phyloP scores from a whole-genome alignment of 2,113 vertebrate species.

The Promerops cafer region DNA sequence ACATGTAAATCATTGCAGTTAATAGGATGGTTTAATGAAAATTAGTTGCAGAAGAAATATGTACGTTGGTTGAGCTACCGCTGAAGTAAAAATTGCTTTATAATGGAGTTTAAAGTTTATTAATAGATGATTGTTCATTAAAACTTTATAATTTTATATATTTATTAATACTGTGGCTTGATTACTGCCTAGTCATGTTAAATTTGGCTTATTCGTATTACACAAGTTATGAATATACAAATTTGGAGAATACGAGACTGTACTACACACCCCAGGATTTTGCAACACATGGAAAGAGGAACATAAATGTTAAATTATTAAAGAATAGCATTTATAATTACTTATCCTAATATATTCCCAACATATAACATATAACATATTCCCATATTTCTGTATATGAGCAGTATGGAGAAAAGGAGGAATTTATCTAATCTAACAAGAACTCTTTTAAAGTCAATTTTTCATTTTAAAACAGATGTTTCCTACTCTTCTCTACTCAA shows the following conservation, averaged over 20 bases:
- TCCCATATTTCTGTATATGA: neutral
- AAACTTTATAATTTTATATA: neutral
- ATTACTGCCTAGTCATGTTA: neutral
- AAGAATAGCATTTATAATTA: neutral
- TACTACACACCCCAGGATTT: neutral
- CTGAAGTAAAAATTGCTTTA: neutral
- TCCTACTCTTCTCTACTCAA: neutral
- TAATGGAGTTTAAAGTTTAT: neutral
- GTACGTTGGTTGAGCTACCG: neutral
- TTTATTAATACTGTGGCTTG: neutral
- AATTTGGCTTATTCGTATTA: neutral
- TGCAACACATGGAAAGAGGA: neutral
- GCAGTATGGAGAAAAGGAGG: neutral
- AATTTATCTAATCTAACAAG: neutral
- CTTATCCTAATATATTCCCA: neutral
- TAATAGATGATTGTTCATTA: neutral
- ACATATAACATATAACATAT: no score
- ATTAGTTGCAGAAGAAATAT: neutral
- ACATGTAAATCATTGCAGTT: neutral
- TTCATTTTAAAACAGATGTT: neutral
- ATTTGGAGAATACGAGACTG: neutral
- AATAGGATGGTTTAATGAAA: neutral
- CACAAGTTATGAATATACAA: neutral
- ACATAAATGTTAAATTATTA: neutral
- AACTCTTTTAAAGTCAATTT: neutral